These are phyloP conservation scores for Clinocottus analis DNA, from an alignment of 2,113 vertebrate genomes.

Conservation along the genomic window DNA sequence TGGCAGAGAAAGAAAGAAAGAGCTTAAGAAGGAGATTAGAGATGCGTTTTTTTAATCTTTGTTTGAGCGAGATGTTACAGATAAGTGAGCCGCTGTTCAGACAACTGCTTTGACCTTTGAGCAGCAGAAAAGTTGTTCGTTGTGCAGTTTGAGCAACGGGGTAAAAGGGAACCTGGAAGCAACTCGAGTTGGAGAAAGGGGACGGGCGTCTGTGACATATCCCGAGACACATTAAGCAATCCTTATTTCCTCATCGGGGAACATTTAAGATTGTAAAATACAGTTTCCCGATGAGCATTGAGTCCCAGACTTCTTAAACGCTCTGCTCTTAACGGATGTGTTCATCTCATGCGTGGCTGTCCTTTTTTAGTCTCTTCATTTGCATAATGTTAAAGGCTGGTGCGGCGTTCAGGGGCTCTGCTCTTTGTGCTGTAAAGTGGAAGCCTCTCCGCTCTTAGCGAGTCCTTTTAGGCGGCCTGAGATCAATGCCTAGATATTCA, in stretches of 20 bases:
- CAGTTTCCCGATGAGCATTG: background rate
- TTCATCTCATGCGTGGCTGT: slow-evolving; percentile 30
- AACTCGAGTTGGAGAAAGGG: background rate
- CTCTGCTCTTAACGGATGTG: slow-evolving; percentile 14
- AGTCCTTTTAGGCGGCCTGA: slow-evolving; percentile 63
- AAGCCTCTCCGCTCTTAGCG: slow-evolving; percentile 48
- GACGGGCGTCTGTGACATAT: too few species aligned
- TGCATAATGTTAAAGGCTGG: slow-evolving; percentile 65
- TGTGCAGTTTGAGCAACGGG: background rate
- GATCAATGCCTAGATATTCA: slow-evolving; percentile 81
- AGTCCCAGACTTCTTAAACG: background rate
- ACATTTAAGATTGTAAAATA: too few species aligned
- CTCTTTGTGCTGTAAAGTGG: slow-evolving; percentile 72
- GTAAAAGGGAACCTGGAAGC: background rate
- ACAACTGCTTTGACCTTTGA: background rate
- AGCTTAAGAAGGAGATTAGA: background rate
- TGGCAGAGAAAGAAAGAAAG: background rate
- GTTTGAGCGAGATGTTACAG: background rate
- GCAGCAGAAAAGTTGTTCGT: background rate
- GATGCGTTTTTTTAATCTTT: background rate
- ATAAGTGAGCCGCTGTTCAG: background rate
- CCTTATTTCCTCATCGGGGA: too few species aligned
- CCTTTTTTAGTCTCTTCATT: slow-evolving; percentile 54
- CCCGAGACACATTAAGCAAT: background rate
- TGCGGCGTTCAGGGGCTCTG: slow-evolving; percentile 34